phyloP scores from a whole-genome alignment of 2,888 invertebrate species.

The Amphimallon solstitiale region DNA sequence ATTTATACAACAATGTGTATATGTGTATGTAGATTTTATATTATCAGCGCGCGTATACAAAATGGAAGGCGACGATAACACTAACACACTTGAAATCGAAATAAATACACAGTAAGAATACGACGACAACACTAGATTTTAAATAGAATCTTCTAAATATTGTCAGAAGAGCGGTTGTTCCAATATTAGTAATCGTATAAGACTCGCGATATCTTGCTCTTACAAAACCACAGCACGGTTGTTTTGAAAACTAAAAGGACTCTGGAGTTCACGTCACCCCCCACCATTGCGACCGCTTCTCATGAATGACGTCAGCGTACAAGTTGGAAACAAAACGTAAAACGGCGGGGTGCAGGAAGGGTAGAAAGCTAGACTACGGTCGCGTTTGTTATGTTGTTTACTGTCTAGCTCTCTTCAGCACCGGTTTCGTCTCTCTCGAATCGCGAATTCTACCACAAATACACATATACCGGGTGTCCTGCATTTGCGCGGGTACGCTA shows the following conservation, averaged over 20 bases:
- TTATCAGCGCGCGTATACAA: no score
- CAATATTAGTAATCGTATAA: background rate
- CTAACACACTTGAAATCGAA: background rate
- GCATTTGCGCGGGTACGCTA: background rate
- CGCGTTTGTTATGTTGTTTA: slow-evolving; percentile 21
- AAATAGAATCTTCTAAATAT: no score
- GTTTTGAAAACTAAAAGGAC: slow-evolving; percentile 38
- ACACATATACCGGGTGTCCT: background rate
- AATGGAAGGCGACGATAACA: background rate
- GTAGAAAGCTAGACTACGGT: slow-evolving; percentile 20
- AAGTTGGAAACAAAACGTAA: slow-evolving; percentile 39
- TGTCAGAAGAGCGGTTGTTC: no score
- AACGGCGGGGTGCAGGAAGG: slow-evolving; percentile 16
- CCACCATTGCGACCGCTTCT: slow-evolving; percentile 27
- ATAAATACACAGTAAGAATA: no score
- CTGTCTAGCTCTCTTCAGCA: slow-evolving; percentile 16
- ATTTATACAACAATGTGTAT: no score
- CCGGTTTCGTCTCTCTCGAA: background rate
- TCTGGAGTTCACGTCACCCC: slow-evolving; percentile 30
- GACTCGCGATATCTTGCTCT: background rate
- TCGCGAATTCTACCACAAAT: background rate
- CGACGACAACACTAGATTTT: background rate
- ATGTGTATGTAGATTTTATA: no score
- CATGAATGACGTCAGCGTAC: slow-evolving; percentile 43
- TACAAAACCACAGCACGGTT: slow-evolving; percentile 30